Percentiles rank a stretch among this genome's conserved stretches.
Evolutionary conservation across 2,888 invertebrate genomes (phyloP).

Genomic region (Scaptomyza polygonia): DNA sequence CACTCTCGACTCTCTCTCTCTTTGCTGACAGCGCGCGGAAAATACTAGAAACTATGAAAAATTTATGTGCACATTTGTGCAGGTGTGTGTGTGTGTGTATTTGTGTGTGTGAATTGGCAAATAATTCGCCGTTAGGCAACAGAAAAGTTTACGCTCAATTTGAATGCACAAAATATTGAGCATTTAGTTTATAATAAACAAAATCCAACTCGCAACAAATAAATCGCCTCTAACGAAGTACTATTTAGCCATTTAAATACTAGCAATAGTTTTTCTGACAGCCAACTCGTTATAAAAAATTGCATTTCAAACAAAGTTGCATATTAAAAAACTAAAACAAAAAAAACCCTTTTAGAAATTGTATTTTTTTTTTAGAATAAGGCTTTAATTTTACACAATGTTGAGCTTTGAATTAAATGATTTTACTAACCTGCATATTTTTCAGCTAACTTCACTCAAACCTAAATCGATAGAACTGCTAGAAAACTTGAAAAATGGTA

Average conservation of each 20-base stretch:
- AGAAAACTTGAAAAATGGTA: too few species aligned
- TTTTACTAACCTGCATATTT: too few species aligned
- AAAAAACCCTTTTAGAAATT: too few species aligned
- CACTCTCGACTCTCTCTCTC: conserved; percentile 19
- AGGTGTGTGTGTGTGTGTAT: not conserved
- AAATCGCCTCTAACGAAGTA: conserved; percentile 19
- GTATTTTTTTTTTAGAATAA: too few species aligned
- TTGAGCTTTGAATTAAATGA: too few species aligned
- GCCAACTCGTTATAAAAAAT: not conserved
- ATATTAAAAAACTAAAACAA: not conserved
- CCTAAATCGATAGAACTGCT: too few species aligned
- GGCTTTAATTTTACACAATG: not conserved
- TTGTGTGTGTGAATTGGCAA: conserved; percentile 32
- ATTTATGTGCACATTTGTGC: conserved; percentile 29
- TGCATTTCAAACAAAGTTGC: not conserved
- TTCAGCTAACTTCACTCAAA: too few species aligned
- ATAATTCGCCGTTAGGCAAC: conserved; percentile 54
- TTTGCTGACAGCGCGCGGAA: conserved; percentile 35
- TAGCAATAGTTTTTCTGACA: not conserved
- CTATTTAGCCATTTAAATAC: conserved; percentile 3
- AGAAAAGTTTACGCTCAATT: conserved; percentile 58
- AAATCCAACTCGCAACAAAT: conserved; percentile 14
- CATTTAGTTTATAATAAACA: too few species aligned
- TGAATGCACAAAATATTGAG: conserved; percentile 46
- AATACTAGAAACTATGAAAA: conserved; percentile 53